phyloP scores from a whole-genome alignment of 2,888 invertebrate species.

The Drosophila cognata region DNA sequence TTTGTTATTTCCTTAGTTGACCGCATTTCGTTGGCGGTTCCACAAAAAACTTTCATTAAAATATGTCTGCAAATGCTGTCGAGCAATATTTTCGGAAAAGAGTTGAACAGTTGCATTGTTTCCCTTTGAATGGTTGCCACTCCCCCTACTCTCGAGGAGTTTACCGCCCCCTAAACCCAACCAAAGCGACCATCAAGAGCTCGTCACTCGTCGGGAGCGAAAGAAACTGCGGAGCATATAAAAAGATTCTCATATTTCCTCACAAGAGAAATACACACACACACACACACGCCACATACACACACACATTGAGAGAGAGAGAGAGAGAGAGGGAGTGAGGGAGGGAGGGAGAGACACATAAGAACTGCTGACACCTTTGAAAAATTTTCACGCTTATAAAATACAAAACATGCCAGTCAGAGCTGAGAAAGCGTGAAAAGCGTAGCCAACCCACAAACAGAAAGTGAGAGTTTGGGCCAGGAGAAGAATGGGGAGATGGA shows the following conservation, averaged over 20 bases:
- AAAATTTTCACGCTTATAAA: slow-evolving; percentile 78
- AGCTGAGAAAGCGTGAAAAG: slow-evolving; percentile 59
- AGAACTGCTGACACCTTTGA: slow-evolving; percentile 77
- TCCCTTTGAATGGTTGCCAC: slow-evolving; percentile 6
- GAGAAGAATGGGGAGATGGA: neutral
- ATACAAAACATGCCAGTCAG: slow-evolving; percentile 74
- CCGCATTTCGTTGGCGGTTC: slow-evolving; percentile 37
- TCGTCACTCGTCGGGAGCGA: slow-evolving; percentile 5
- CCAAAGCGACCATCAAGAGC: neutral
- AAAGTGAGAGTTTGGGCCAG: neutral
- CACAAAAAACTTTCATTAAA: slow-evolving; percentile 35
- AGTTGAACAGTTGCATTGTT: slow-evolving; percentile 28
- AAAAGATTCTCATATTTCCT: slow-evolving; percentile 38
- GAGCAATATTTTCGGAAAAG: slow-evolving; percentile 8
- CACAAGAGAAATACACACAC: slow-evolving; percentile 20
- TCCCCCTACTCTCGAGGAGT: neutral
- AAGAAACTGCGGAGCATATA: slow-evolving; percentile 18
- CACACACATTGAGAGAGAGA: neutral
- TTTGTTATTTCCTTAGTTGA: slow-evolving; percentile 28
- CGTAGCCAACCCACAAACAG: slow-evolving; percentile 15
- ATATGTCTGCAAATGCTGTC: slow-evolving; percentile 11
- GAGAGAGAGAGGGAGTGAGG: too few relatives aligned
- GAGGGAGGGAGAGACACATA: slow-evolving; percentile 18
- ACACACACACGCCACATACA: slow-evolving; percentile 3
- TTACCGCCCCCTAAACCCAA: neutral